These are phyloP conservation scores for Cheilosia vernalis DNA, from an alignment of 2,888 invertebrate species.

Conservation along the genomic window DNA sequence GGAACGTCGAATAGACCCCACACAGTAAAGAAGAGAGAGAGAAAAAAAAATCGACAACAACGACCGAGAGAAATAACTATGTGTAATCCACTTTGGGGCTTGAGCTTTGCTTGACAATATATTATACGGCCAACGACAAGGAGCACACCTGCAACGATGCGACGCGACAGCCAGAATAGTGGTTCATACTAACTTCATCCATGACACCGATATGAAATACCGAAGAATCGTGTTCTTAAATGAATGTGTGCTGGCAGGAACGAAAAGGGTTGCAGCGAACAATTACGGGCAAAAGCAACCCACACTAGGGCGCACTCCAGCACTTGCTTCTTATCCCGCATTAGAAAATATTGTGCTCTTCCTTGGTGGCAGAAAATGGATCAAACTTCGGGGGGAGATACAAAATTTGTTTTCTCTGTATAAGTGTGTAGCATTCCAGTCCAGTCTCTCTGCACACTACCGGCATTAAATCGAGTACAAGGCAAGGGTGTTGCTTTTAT, in stretches of 20 bases:
- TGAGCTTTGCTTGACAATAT: conserved; percentile 48
- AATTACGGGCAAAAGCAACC: conserved; percentile 11
- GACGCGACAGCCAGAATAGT: conserved; percentile 2
- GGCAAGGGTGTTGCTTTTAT: conserved; percentile 48
- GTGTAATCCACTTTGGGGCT: conserved; percentile 54
- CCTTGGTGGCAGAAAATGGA: conserved; percentile 46
- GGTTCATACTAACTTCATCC: background rate
- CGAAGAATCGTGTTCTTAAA: conserved; percentile 24
- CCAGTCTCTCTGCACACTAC: background rate
- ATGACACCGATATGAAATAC: conserved; percentile 34
- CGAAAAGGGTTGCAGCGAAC: conserved; percentile 24
- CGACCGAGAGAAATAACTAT: conserved; percentile 40
- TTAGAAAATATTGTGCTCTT: conserved; percentile 47
- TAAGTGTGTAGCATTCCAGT: background rate
- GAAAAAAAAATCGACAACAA: background rate
- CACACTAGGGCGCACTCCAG: conserved; percentile 39
- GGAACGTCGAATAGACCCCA: background rate
- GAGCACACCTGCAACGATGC: conserved; percentile 23
- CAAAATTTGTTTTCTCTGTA: background rate
- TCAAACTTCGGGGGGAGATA: conserved; percentile 28
- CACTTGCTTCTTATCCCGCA: conserved; percentile 47
- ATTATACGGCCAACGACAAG: conserved; percentile 1
- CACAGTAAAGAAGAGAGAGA: background rate
- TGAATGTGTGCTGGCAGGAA: conserved; percentile 18
- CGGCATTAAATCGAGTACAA: conserved; percentile 37